Percentiles rank a stretch among this genome's conserved stretches.
phyloP scores from a whole-genome alignment of 2,888 invertebrate species.

The Platypus cylindrus region DNA sequence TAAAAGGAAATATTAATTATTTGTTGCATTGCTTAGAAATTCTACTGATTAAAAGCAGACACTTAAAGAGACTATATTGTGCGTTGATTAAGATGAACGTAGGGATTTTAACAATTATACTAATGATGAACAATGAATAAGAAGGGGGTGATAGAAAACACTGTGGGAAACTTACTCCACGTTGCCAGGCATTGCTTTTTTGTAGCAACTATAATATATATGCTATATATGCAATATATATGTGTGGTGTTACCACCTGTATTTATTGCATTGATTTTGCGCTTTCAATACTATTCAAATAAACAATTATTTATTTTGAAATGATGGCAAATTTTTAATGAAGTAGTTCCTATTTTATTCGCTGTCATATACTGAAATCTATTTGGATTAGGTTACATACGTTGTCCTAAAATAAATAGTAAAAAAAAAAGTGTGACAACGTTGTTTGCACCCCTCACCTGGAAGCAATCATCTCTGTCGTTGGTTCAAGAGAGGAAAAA shows the following conservation, averaged over 20 bases:
- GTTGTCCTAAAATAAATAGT: too few species aligned
- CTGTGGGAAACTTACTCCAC: neutral
- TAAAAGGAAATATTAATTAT: too few species aligned
- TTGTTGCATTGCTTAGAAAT: too few species aligned
- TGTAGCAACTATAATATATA: neutral
- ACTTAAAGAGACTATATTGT: constrained; percentile 2
- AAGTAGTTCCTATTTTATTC: neutral
- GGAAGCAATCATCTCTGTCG: constrained; percentile 17
- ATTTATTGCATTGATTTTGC: too few species aligned
- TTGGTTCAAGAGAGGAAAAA: constrained; percentile 17
- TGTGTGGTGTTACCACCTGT: too few species aligned
- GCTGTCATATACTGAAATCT: neutral
- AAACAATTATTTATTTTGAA: too few species aligned
- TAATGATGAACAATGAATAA: constrained; percentile 2
- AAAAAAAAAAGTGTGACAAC: constrained; percentile 5
- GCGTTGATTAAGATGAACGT: constrained; percentile 4
- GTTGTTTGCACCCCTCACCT: constrained; percentile 27
- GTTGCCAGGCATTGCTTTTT: neutral
- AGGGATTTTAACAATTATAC: constrained; percentile 1
- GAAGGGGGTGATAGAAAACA: neutral
- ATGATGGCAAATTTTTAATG: neutral
- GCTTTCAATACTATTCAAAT: too few species aligned
- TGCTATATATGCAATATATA: too few species aligned
- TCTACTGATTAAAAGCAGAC: too few species aligned
- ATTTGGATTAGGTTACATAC: too few species aligned